Evolutionary conservation across 2,113 vertebrate genomes (phyloP).

Genomic region (Mixornis gularis): DNA sequence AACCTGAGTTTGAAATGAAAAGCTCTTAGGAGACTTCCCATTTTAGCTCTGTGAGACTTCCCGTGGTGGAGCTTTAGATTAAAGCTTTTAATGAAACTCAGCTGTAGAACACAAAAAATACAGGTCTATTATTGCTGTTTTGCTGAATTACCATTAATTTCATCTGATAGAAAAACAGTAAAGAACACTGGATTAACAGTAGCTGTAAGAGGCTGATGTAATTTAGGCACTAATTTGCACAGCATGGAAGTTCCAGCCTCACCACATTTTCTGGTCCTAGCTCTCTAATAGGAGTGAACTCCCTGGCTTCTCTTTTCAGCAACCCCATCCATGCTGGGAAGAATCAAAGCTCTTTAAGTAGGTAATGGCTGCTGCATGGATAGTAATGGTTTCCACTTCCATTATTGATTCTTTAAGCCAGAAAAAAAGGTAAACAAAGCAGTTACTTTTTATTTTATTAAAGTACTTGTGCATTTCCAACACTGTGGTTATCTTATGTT

Average conservation of each 20-base stretch:
- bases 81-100: constrained; percentile 21
- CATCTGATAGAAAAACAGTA: not conserved
- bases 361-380: not conserved
- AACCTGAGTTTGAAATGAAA: not conserved
- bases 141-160: not conserved
- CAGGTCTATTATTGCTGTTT: not conserved
- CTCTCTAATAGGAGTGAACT: not conserved
- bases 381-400: not conserved
- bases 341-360: not conserved
- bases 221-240: constrained; percentile 7
- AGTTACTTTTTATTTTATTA: not conserved
- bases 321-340: not conserved
- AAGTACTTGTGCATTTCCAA: not conserved
- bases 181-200: not conserved
- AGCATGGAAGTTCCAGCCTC: not conserved
- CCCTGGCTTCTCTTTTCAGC: not conserved
- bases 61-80: not conserved
- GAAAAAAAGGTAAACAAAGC: not conserved
- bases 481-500: not conserved
- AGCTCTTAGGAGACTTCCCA: not conserved
- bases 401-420: not conserved
- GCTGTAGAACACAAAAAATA: not conserved
- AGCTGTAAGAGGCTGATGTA: not conserved
- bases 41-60: not conserved
- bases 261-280: not conserved